Evolutionary conservation across 1,140 invertebrate species (phyloP).

Genomic region (Stegodyphus mimosarum): DNA sequence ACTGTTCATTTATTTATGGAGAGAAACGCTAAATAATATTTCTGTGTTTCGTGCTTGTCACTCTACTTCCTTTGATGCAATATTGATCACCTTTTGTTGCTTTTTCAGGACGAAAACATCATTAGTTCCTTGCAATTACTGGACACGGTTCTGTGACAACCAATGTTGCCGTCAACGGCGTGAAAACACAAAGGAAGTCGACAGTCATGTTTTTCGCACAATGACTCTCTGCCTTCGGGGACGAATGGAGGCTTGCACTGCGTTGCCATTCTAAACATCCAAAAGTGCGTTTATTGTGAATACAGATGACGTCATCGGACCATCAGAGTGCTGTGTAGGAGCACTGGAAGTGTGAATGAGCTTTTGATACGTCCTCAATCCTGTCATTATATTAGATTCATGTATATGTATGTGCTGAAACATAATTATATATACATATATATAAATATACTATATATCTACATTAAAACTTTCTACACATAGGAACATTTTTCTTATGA

Average conservation of each 20-base stretch:
- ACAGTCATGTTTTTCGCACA: background rate
- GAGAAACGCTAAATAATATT: no score
- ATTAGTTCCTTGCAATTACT: constrained; percentile 60
- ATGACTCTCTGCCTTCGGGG: background rate
- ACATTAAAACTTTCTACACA: no score
- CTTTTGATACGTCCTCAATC: background rate
- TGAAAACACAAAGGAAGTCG: background rate
- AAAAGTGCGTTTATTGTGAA: background rate
- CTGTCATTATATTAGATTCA: no score
- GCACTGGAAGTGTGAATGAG: background rate
- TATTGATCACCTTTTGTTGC: background rate
- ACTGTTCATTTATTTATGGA: no score
- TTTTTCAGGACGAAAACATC: constrained; percentile 59
- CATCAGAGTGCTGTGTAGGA: background rate
- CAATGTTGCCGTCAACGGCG: background rate
- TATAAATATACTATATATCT: no score
- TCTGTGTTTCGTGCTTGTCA: no score
- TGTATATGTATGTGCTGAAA: no score
- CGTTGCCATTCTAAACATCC: background rate
- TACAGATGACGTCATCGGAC: background rate
- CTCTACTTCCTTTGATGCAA: no score
- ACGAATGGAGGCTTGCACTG: background rate
- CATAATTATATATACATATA: no score
- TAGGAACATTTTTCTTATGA: no score
- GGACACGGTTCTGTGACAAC: constrained; percentile 55